phyloP scores from a whole-genome alignment of 2,797 vertebrate species.

The Leuciscus waleckii region DNA sequence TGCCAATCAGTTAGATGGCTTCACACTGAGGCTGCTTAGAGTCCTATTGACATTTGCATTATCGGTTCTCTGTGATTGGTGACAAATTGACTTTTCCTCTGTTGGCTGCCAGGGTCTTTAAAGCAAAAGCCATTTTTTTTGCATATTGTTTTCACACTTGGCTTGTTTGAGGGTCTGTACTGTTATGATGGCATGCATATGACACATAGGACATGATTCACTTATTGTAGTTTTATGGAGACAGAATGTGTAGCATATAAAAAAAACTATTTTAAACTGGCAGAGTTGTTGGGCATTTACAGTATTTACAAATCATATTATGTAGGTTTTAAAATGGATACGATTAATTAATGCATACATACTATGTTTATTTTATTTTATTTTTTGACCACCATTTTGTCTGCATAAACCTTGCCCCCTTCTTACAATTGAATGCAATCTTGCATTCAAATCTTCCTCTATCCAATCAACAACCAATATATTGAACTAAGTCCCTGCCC shows the following conservation, averaged over 20 bases:
- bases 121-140: slow-evolving; percentile 21
- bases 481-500: no score
- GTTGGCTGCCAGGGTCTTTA: not conserved
- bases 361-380: no score
- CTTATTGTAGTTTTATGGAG: not conserved
- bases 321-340: no score
- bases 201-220: not conserved
- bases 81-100: slow-evolving; percentile 44
- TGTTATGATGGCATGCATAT: not conserved
- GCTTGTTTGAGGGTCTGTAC: not conserved
- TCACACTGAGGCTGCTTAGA: not conserved
- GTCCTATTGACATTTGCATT: slow-evolving; percentile 33
- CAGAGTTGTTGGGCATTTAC: not conserved
- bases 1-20: slow-evolving; percentile 4
- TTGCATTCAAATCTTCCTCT: no score
- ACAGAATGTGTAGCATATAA: not conserved
- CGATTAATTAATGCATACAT: no score
- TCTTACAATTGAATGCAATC: no score
- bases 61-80: slow-evolving; percentile 41
- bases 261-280: not conserved
- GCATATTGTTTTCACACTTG: not conserved
- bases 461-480: no score
- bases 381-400: no score
- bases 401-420: no score
- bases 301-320: not conserved